Conservation (phyloP, 2,888 invertebrate genomes). For the Phaonia tiefii region DNA sequence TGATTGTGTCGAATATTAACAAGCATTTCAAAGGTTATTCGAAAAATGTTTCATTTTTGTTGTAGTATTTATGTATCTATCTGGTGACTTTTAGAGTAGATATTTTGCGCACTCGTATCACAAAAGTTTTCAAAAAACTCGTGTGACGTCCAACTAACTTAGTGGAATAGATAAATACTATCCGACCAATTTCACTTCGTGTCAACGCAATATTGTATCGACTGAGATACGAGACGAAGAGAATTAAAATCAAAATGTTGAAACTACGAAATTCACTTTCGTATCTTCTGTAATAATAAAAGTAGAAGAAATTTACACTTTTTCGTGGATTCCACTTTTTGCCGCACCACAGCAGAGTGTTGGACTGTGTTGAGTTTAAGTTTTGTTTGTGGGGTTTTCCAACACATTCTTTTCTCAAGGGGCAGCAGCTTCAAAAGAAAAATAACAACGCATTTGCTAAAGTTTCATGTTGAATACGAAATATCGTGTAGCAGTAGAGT, state of each 20-base stretch:
- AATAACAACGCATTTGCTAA: not conserved
- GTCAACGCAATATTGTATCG: not conserved
- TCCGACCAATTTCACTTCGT: constrained; percentile 14
- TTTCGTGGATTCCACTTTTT: constrained; percentile 26
- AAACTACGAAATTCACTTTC: constrained; percentile 21
- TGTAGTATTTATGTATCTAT: no score
- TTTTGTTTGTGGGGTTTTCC: constrained; percentile 14
- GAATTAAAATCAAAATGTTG: constrained; percentile 37
- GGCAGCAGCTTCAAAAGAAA: no score
- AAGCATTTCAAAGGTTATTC: no score
- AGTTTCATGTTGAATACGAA: constrained; percentile 37
- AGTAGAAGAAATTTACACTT: constrained; percentile 35
- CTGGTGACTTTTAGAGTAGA: not conserved
- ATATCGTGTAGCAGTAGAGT: constrained; percentile 7
- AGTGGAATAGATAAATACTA: constrained; percentile 22
- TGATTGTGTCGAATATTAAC: no score
- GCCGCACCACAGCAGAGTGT: not conserved
- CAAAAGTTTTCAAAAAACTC: constrained; percentile 26
- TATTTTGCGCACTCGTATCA: constrained; percentile 9
- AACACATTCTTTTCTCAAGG: constrained; percentile 22
- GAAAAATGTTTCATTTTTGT: no score
- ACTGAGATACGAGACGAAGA: constrained; percentile 6
- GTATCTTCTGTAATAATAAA: constrained; percentile 10
- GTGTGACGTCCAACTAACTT: constrained; percentile 23
- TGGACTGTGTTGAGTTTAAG: constrained; percentile 38